Evolutionary conservation across 2,888 invertebrate genomes (phyloP), one percentile per base, ranked within the genome.

Genomic region (Amiota minor): DNA sequence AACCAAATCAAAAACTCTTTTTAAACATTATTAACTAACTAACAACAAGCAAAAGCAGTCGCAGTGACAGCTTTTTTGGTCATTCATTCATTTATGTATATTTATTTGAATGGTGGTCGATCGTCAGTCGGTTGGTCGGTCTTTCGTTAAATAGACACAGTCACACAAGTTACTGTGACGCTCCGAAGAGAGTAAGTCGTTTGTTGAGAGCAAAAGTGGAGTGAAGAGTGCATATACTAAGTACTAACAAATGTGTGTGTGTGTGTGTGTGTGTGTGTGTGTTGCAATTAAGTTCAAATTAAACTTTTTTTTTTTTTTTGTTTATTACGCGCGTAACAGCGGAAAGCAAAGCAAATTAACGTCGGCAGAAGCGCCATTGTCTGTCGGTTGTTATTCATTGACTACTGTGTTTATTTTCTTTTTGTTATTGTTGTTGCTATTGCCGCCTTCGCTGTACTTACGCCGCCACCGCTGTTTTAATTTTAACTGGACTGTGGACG

Each of bases 401-500:
- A 14, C 14, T 47, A 47, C 18, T 65, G 65, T 18, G 53, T 53
- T n/a, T 61, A 18, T 47, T 14, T 46, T 16, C 16, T 53, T 53
- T 14, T 53, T 53, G n/a, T 53, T 53, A 53, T 46, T 16, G 16
- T 12, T 49, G 6, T 1, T 65, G 18, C 16, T 65, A 16, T 65
- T 16, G 67, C 70, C 72, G 73, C 14, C 20, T 59, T 11, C 20
- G n/a, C 18, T 79, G 74, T 50, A 20, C 8, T 50, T n/a, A 23
- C 50, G 20, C 16, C 64, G n/a, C 9, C 35, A 47, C 16, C 16
- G 10, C n/a, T 46, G 4, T 10, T 20, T 20, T 55, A 69, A n/a
- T 53, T n/a, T 67, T 67, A 45, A 35, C 35, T 64, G 46, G 16
- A 16, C 45, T 75, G 77, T 77, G 75, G 74, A 77, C 72, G 76